Percentiles rank a stretch among this genome's conserved stretches.
phyloP scores from a whole-genome alignment of 2,797 vertebrate species.

The Phalanger gymnotis region DNA sequence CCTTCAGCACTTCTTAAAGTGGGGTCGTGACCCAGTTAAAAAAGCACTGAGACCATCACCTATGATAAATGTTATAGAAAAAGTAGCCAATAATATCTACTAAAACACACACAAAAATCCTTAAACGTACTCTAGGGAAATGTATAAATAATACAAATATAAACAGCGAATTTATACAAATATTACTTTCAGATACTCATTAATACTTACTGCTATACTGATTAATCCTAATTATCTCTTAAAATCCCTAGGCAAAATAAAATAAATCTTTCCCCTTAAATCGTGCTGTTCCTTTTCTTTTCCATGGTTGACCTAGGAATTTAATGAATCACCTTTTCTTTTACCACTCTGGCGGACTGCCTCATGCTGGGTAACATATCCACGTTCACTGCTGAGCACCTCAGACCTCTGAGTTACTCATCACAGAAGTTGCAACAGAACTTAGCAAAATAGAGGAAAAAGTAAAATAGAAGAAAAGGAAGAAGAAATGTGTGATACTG shows the following conservation, averaged over 20 bases:
- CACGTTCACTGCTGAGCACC: background rate
- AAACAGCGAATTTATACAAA: slow-evolving; percentile 28
- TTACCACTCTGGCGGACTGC: background rate
- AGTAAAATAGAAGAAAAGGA: background rate
- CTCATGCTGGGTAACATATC: background rate
- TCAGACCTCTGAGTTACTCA: fast-evolving
- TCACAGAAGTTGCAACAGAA: background rate
- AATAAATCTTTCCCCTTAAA: background rate
- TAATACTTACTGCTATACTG: background rate
- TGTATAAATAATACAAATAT: background rate
- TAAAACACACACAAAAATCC: background rate
- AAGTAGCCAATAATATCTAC: background rate
- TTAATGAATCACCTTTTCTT: slow-evolving; percentile 10
- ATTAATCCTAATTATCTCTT: slow-evolving; percentile 17
- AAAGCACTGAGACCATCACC: background rate
- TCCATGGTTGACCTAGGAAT: background rate
- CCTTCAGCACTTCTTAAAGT: no score
- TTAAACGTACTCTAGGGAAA: background rate
- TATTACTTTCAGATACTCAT: background rate
- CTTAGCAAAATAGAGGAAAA: background rate
- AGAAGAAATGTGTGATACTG: background rate
- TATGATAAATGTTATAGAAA: background rate
- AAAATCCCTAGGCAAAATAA: background rate
- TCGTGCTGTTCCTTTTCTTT: background rate
- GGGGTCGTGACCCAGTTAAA: no score